phyloP scores from a whole-genome alignment of 2,797 vertebrate species.

The Chiropotes sagulatus region DNA sequence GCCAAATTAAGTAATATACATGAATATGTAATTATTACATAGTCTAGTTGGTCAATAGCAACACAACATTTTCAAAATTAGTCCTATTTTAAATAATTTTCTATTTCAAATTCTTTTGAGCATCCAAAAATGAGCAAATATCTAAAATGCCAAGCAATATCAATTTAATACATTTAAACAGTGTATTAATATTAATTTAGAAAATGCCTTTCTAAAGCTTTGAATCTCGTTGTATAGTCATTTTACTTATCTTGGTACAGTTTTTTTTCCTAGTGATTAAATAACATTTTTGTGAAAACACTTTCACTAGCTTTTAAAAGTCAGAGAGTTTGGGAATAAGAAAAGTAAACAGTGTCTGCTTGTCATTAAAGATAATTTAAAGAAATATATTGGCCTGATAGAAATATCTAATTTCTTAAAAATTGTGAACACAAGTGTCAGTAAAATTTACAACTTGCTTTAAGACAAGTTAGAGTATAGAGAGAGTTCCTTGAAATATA shows the following conservation, averaged over 20 bases:
- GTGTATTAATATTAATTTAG: background rate
- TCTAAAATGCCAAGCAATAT: background rate
- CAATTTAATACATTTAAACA: background rate
- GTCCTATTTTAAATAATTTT: background rate
- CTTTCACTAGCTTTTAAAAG: slow-evolving; percentile 19
- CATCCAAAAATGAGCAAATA: background rate
- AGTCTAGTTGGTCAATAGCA: background rate
- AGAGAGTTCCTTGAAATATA: background rate
- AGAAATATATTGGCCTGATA: background rate
- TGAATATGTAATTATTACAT: background rate
- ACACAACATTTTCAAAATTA: background rate
- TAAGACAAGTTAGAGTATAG: background rate
- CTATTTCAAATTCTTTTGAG: background rate
- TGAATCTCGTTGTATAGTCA: background rate
- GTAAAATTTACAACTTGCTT: slow-evolving; percentile 8
- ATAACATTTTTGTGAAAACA: background rate
- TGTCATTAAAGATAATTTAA: slow-evolving; percentile 25
- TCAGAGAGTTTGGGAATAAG: background rate
- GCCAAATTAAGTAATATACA: background rate
- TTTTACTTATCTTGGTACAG: background rate
- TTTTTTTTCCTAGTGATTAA: background rate
- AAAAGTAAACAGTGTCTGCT: background rate
- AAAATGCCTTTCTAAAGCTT: background rate
- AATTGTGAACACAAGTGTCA: background rate
- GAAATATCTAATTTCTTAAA: background rate